Percentiles rank a stretch among this genome's conserved stretches.
Evolutionary conservation across 1,140 invertebrate genomes (phyloP).

Genomic region (Tenebrio molitor): DNA sequence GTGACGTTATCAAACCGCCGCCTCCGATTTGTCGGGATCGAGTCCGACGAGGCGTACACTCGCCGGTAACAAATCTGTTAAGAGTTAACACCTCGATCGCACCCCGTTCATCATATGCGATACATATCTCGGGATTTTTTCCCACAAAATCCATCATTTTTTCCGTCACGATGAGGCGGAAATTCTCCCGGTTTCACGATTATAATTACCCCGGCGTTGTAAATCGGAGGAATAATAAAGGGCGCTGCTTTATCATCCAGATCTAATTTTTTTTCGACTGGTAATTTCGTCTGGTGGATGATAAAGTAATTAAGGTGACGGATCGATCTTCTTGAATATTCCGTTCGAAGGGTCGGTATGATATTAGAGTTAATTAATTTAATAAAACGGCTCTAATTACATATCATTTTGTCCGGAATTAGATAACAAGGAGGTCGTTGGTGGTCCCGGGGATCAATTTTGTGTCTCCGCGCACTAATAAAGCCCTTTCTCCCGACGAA

Average conservation of each 20-base stretch:
- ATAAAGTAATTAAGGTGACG: conserved; percentile 45
- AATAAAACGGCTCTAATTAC: conserved; percentile 50
- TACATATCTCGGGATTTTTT: conserved; percentile 51
- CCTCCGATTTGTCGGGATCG: conserved; percentile 26
- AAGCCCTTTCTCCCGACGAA: conserved; percentile 17
- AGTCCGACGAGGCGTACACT: conserved; percentile 40
- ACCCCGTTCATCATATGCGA: conserved; percentile 48
- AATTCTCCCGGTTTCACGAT: background rate
- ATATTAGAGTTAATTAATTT: conserved; percentile 49
- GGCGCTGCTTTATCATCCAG: conserved; percentile 1
- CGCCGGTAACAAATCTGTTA: conserved; percentile 54
- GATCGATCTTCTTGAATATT: conserved; percentile 21
- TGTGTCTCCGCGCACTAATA: conserved; percentile 41
- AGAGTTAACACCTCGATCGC: conserved; percentile 53
- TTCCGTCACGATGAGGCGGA: conserved; percentile 7
- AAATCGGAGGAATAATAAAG: background rate
- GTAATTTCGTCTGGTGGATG: background rate
- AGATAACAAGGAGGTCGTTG: conserved; percentile 48
- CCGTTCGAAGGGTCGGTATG: background rate
- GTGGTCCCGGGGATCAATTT: conserved; percentile 49
- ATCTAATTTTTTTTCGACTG: conserved; percentile 16
- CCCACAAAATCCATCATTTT: conserved; percentile 47
- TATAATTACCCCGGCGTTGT: conserved; percentile 12
- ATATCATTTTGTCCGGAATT: conserved; percentile 50
- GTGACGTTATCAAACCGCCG: background rate